Base-by-base conservation (phyloP, 92 coral and sea anemone species). In the Hydrozoanthus gracilis region DNA sequence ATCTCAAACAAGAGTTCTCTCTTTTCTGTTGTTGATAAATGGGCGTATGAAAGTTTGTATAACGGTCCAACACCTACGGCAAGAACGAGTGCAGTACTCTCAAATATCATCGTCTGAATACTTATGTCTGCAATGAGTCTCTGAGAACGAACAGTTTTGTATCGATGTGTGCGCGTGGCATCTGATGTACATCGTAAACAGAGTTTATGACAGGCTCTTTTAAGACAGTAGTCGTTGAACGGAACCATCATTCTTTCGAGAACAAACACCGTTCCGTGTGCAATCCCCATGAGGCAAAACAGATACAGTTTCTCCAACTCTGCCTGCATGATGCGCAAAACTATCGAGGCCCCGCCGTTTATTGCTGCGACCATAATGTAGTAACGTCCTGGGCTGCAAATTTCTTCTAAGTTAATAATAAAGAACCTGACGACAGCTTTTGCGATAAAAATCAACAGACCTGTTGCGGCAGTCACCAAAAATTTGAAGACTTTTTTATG, bases 51-150 rank as follows among this genome's bases (percentile, higher is more conserved):
- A n/a, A 61, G 67, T 61, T 61, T 61, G 18, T 87, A 76, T 44
- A 76, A 16, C 17, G 8, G 62, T 4, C 68, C 51, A 16, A 87
- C 52, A 51, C 80, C 91, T 4, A 84, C 85, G 0, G 88, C 76
- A 51, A 83, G 47, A 12, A 84, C 86, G 10, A 89, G 39, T 14
- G 91, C 78, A 4, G 79, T 86, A 9, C 78, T 50, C 47, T 77
- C 50, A 61, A 77, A 76, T 20, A 83, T 54, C 88, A 75, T 84
- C 13, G 78, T 82, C 71, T 88, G 91, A 18, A 88, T 88, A 45
- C 74, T 18, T 14, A 82, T 7, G 66, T 88, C 91, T 54, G 91
- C 87, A 68, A 80, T 55, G 44, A 88, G 88, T 68, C 91, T 71
- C 77, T 82, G 87, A 44, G 83, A 65, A 27, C 91, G 88, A n/a